Conservation (phyloP, 1,140 invertebrate species). For the Manduca sexta region DNA sequence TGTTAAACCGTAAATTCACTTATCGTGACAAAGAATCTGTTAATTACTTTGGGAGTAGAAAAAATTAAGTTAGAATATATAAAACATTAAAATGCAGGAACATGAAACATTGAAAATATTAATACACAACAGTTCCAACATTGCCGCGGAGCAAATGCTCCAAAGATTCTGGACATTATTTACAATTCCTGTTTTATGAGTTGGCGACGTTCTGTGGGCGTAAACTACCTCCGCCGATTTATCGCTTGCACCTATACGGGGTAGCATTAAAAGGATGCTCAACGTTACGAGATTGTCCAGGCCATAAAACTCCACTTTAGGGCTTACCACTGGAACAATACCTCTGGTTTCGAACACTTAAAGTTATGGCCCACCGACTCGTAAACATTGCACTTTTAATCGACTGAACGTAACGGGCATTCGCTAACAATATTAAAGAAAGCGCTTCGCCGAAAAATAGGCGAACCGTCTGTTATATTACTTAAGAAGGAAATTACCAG, state of each 20-base stretch:
- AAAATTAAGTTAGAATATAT: too few relatives aligned
- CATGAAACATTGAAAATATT: too few relatives aligned
- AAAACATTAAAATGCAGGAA: too few relatives aligned
- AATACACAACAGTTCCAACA: too few relatives aligned
- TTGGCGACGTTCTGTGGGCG: slow-evolving; percentile 41
- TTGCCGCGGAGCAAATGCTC: too few relatives aligned
- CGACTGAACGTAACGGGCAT: slow-evolving; percentile 1
- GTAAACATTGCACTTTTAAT: slow-evolving; percentile 27
- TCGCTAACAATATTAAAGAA: not conserved
- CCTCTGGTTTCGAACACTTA: slow-evolving; percentile 1
- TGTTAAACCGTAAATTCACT: too few relatives aligned
- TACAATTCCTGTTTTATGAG: slow-evolving; percentile 35
- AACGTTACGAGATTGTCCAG: slow-evolving; percentile 24
- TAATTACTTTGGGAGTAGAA: too few relatives aligned
- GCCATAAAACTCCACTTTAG: slow-evolving; percentile 43
- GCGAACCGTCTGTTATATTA: not conserved
- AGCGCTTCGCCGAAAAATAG: not conserved
- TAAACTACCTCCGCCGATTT: slow-evolving; percentile 38
- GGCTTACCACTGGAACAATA: slow-evolving; percentile 20
- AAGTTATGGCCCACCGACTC: slow-evolving; percentile 20
- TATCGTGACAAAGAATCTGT: too few relatives aligned
- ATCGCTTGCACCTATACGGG: slow-evolving; percentile 31
- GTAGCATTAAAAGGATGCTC: slow-evolving; percentile 15
- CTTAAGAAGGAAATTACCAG: not conserved
- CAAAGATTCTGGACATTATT: not conserved